Base-by-base conservation (phyloP, 37 sponge, comb jelly and placozoan species). In the Hormiphora californensis region DNA sequence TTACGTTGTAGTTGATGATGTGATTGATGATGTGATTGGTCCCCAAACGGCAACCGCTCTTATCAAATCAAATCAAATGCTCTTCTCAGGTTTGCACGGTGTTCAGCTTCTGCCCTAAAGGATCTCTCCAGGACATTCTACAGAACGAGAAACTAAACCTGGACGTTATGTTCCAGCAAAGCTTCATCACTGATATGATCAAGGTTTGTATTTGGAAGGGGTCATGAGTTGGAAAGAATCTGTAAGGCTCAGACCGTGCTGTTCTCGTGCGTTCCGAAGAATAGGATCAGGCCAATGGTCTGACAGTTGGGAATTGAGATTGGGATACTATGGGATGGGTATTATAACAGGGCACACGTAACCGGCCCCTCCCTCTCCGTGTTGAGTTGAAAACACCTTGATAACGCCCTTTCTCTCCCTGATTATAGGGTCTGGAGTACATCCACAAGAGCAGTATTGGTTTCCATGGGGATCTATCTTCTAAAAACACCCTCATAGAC, bases 61-160 rank as follows among this genome's bases (percentile, higher is more conserved):
- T n/a, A n/a, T n/a, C n/a, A n/a, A n/a, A n/a, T n/a, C n/a, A n/a
- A n/a, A n/a, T n/a, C n/a, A n/a, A n/a, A n/a, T n/a, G n/a, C n/a
- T n/a, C n/a, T n/a, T n/a, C n/a, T n/a, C n/a, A n/a, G n/a, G 81
- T 86, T 1, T 86, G 62, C 33, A 55, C 62, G 15, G 31, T 86
- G 3, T 59, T 32, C 39, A 40, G 40, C 40, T 49, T 54, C 62
- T 86, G 86, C 27, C 86, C 86, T 7, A 54, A 57, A 30, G 86
- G 86, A 4, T 54, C 55, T 35, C 40, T 86, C 1, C 86, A 86
- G 33, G 86, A 86, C 40, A 33, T 86, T 15, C 57, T 86, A 15
- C 59, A 86, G 86, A 86, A 57, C 86, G 86, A 86, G 39, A 86
- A 86, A 59, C 59, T 59, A n/a, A 57, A 86, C 59, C 40, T 86